Evolutionary conservation across 2,113 vertebrate genomes (phyloP).

Genomic region (Parus major): DNA sequence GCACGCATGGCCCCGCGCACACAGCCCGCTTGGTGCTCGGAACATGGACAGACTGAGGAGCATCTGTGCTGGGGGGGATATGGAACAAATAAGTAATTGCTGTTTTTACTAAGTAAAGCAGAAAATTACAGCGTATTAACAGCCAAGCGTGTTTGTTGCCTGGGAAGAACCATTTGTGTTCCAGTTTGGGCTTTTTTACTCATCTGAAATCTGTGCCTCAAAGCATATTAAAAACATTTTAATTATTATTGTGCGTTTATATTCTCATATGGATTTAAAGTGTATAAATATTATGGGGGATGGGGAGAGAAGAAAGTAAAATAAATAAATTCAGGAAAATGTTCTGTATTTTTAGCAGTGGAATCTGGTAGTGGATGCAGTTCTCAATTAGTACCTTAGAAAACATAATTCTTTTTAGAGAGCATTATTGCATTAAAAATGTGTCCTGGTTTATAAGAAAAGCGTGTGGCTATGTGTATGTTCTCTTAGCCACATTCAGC

Average conservation of each 20-base stretch:
- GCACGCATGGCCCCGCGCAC: neutral
- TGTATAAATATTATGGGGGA: neutral
- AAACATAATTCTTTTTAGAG: neutral
- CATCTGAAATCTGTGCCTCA: constrained; percentile 45
- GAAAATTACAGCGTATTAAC: constrained; percentile 49
- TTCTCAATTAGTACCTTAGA: neutral
- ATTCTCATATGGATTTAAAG: neutral
- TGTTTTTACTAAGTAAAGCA: constrained; percentile 60
- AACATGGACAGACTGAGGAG: constrained; percentile 74
- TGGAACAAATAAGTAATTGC: constrained; percentile 68
- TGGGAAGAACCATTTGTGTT: constrained; percentile 54
- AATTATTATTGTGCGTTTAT: constrained; percentile 1
- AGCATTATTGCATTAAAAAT: constrained; percentile 5
- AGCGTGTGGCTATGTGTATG: neutral
- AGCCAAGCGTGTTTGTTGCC: constrained; percentile 56
- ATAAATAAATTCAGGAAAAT: neutral
- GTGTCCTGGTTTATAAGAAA: neutral
- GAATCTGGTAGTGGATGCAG: neutral
- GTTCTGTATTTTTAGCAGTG: neutral
- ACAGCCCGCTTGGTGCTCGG: constrained; percentile 14
- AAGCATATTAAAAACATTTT: constrained; percentile 16
- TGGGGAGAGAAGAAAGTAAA: neutral
- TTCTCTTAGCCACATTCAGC: constrained; percentile 40
- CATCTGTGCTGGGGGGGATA: constrained; percentile 68
- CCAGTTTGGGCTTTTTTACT: constrained; percentile 41